Percentiles rank a stretch among this genome's conserved stretches.
Conservation (phyloP, 2,797 vertebrate genomes). For the Coccyzus lansbergi region DNA sequence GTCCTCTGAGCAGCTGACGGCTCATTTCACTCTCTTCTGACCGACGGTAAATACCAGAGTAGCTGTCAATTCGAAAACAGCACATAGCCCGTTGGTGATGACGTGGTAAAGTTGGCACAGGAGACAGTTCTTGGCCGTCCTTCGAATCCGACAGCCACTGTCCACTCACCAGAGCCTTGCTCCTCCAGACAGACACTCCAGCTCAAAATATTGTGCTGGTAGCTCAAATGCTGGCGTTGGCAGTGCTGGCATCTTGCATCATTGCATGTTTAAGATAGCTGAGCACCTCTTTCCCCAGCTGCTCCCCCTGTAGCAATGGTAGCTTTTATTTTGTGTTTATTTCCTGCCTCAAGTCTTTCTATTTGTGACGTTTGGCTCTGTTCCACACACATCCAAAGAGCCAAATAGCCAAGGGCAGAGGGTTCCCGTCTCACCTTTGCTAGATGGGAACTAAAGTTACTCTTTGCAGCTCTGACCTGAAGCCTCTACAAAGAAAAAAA, state of each 20-base stretch:
- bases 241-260: background rate
- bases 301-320: background rate
- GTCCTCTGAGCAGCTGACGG: background rate
- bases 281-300: background rate
- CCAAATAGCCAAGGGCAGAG: constrained; percentile 54
- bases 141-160: background rate
- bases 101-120: background rate
- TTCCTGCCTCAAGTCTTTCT: constrained; percentile 15
- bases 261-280: background rate
- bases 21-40: background rate
- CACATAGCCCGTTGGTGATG: background rate
- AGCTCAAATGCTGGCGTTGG: background rate
- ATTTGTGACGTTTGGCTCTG: constrained; percentile 20
- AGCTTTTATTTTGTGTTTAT: constrained; percentile 5
- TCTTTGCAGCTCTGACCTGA: constrained; percentile 26
- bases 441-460: constrained; percentile 26
- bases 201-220: background rate
- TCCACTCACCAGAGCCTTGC: background rate
- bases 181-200: background rate
- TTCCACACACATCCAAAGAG: background rate
- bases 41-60: background rate
- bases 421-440: constrained; percentile 45
- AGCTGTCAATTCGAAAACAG: background rate
- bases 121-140: background rate
- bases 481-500: background rate